Percentiles rank a stretch among this genome's conserved stretches.
Evolutionary conservation across 2,797 vertebrate genomes (phyloP).

Genomic region (Babyrousa celebensis): DNA sequence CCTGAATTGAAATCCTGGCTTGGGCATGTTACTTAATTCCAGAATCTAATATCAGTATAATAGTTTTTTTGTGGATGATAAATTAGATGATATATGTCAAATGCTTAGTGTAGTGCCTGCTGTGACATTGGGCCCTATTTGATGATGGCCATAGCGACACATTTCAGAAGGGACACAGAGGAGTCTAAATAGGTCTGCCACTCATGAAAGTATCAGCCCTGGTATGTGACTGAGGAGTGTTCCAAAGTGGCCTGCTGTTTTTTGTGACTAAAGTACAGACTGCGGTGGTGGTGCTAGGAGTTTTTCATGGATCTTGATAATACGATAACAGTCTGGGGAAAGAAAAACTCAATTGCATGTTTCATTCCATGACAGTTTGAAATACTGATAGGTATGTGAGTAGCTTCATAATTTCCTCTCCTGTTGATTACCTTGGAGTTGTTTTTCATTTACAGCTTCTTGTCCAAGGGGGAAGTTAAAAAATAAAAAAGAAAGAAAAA

Average conservation of each 20-base stretch:
- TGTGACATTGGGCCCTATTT: neutral
- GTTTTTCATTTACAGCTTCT: neutral
- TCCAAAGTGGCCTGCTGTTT: neutral
- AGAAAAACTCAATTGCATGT: neutral
- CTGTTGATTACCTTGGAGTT: neutral
- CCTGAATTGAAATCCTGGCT: neutral
- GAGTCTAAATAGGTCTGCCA: neutral
- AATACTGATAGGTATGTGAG: neutral
- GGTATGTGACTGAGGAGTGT: neutral
- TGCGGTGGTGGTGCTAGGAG: neutral
- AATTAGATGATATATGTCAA: neutral
- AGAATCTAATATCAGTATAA: neutral
- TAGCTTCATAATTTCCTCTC: neutral
- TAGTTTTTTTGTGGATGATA: neutral
- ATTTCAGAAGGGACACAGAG: neutral
- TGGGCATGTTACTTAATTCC: neutral
- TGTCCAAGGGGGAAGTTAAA: neutral
- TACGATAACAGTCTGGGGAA: neutral
- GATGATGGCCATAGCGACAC: neutral
- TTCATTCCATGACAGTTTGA: neutral
- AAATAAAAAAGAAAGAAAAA: neutral
- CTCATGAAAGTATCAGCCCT: neutral
- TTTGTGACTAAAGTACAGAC: neutral
- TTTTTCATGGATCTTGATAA: slow-evolving; percentile 10
- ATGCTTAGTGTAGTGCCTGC: neutral